Evolutionary conservation across 2,797 vertebrate genomes (phyloP).

Genomic region (Peromyscus eremicus): DNA sequence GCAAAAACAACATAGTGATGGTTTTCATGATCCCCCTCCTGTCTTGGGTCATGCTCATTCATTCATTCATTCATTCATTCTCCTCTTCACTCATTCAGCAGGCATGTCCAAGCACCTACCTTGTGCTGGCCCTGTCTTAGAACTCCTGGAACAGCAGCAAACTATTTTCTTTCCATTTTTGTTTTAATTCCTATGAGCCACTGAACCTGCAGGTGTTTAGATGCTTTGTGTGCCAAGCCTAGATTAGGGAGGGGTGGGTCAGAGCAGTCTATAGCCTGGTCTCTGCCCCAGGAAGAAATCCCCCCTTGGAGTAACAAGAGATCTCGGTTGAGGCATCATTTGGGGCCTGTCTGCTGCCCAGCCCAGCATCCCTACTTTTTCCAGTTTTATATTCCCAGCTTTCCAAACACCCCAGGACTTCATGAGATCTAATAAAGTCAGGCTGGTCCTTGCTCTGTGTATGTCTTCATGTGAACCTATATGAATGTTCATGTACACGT

Average conservation of each 20-base stretch:
- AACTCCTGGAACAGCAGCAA: background rate
- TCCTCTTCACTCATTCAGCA: background rate
- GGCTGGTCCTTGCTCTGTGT: background rate
- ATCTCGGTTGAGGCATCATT: background rate
- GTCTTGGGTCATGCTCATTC: background rate
- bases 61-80: constrained; percentile 38
- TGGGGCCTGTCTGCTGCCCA: background rate
- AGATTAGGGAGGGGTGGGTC: background rate
- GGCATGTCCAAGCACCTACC: background rate
- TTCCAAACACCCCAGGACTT: constrained; percentile 24
- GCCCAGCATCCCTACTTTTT: background rate
- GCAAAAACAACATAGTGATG: background rate
- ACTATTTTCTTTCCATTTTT: background rate
- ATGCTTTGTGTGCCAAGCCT: background rate
- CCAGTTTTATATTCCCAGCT: background rate
- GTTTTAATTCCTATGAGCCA: background rate
- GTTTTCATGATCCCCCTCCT: background rate
- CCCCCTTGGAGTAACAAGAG: background rate
- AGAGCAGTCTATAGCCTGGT: background rate
- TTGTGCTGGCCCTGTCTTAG: background rate
- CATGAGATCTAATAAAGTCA: background rate
- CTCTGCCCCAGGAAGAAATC: background rate
- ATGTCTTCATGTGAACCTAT: background rate
- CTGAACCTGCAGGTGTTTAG: background rate
- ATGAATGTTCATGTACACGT: background rate